A percentile compares a stretch with the other conserved stretches of the same genome.
Evolutionary conservation across 2,888 invertebrate species (phyloP).

Genomic region (Megaustenia siamemsis): DNA sequence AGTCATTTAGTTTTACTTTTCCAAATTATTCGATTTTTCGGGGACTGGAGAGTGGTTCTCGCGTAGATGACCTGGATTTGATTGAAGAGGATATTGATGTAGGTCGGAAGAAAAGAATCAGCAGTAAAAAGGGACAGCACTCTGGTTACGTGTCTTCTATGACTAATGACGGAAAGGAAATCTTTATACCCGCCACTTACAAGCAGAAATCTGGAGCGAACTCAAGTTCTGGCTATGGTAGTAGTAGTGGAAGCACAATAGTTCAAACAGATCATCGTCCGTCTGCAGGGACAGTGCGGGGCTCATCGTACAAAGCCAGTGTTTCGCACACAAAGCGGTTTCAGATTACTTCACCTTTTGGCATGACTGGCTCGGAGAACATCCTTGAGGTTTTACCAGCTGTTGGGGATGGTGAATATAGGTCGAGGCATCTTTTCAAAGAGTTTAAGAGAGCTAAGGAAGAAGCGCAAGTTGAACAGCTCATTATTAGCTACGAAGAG

Average conservation of each 20-base stretch:
- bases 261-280: conserved; percentile 5
- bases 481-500: conserved; percentile 55
- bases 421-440: conserved; percentile 17
- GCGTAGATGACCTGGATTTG: conserved; percentile 63
- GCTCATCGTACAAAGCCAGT: not conserved
- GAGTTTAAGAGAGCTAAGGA: conserved; percentile 53
- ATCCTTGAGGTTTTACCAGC: conserved; percentile 69
- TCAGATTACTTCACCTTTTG: conserved; percentile 49
- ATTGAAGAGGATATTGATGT: conserved; percentile 58
- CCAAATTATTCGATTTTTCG: conserved; percentile 53
- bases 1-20: conserved; percentile 43
- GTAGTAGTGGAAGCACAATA: conserved; percentile 43
- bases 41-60: conserved; percentile 61
- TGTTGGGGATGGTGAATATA: conserved; percentile 42
- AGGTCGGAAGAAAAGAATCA: not conserved
- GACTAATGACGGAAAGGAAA: conserved; percentile 54
- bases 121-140: not conserved
- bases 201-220: conserved; percentile 36
- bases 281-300: not conserved
- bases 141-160: conserved; percentile 54
- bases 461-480: conserved; percentile 52
- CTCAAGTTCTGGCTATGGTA: conserved; percentile 56
- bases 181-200: conserved; percentile 52
- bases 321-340: conserved; percentile 23
- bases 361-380: conserved; percentile 56